phyloP scores from a whole-genome alignment of 1,140 invertebrate species.

The Aphelenchoides avenae region DNA sequence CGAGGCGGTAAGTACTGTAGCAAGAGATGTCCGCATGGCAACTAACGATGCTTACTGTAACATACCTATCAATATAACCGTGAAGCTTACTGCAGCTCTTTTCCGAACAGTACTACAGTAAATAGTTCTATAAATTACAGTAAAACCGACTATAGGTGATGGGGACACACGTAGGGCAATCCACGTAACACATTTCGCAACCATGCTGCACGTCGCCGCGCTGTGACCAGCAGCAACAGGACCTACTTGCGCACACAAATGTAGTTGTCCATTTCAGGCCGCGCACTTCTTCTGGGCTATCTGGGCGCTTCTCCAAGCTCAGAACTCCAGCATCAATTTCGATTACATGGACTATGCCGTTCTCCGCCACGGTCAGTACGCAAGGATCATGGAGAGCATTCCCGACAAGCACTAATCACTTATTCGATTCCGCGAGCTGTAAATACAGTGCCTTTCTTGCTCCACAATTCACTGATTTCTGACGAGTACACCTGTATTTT shows the following conservation, averaged over 20 bases:
- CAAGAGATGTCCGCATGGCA: too few species aligned
- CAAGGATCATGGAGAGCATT: slow-evolving; percentile 1
- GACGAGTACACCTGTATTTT: too few species aligned
- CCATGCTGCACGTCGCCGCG: neutral
- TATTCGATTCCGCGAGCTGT: too few species aligned
- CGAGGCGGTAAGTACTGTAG: slow-evolving; percentile 36
- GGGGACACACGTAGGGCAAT: neutral
- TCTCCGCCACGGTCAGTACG: slow-evolving; percentile 16
- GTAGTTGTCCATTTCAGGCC: slow-evolving; percentile 58
- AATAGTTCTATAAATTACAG: slow-evolving; percentile 13
- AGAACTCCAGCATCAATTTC: slow-evolving; percentile 85
- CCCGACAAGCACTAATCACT: too few species aligned
- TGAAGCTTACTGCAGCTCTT: slow-evolving; percentile 14
- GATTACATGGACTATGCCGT: slow-evolving; percentile 78
- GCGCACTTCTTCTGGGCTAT: slow-evolving; percentile 85
- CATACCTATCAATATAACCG: slow-evolving; percentile 14
- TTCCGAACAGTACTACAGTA: neutral
- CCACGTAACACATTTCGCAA: neutral
- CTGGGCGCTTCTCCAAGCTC: slow-evolving; percentile 84
- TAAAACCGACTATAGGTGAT: too few species aligned
- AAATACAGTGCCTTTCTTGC: too few species aligned
- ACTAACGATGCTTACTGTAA: too few species aligned
- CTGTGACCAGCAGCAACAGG: neutral
- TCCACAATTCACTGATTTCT: too few species aligned
- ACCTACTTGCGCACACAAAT: neutral